Evolutionary conservation across 2,797 vertebrate genomes (phyloP), one percentile per base, ranked within the genome.

Genomic region (Crypturellus tataupa): DNA sequence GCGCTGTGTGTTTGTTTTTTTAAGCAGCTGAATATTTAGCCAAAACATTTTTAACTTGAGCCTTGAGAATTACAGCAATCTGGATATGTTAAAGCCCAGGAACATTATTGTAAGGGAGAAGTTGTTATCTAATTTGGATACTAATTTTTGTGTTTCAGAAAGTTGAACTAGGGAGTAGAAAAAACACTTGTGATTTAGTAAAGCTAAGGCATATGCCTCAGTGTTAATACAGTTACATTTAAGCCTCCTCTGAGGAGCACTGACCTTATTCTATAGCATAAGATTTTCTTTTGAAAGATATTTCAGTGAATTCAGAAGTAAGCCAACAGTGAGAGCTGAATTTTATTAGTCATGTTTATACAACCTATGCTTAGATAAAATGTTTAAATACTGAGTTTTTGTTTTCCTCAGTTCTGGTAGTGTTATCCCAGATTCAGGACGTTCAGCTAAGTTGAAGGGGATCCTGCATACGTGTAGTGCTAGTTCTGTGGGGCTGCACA

Each of bases 21-120:
- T 77, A 77, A 85, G 80, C 75, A 92, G 77, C 70, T 84, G 70
- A 93, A 79, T 67, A 47, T 89, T 94, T 75, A 80, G 56, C 42
- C 44, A 82, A 84, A 85, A 1, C 5, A 5, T 79, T 63, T 69
- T 51, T 55, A 83, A 33, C 64, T 81, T 51, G 46, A 90, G 33
- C 80, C 85, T 64, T 60, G 27, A 63, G 73, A 78, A 37, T 85
- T 87, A 60, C 7, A 21, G 39, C 81, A 72, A 89, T 90, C 67
- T 81, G 18, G 19, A 24, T 60, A 25, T 0, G 3, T 83, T 77
- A 81, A 83, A 93, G 71, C 27, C 37, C 19, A 33, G 71, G 44
- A 94, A 46, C 37, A 6, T 47, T 76, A 18, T 1, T 79, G 80
- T 79, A 75, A 90, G 67, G 63, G 39, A 73, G 80, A 35, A 8